Base-by-base conservation (phyloP, 2,888 invertebrate genomes). In the Luperina nickerlii region DNA sequence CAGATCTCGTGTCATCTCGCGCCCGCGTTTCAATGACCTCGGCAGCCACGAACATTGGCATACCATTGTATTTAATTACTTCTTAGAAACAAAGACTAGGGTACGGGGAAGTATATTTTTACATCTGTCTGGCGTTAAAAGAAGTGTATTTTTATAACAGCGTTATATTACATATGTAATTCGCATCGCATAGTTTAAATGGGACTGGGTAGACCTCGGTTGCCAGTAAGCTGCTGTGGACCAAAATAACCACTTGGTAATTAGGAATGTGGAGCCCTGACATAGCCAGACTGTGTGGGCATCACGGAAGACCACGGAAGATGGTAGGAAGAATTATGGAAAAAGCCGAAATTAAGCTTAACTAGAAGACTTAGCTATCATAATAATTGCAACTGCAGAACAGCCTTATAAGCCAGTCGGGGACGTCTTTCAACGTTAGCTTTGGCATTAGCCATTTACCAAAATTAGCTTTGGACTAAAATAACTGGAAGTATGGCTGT, bases 31-130 rank as follows among this genome's bases (percentile, higher is more conserved):
- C 24, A 11, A 20, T 24, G 48, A 57, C 72, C 24, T 32, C 79
- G 45, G 45, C 57, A 9, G 4, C 63, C 20, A 20, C 15, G 69
- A 45, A 4, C 20, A n/a, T 27, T 78, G 67, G 60, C 78, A 60
- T 27, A 78, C 60, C 9, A 7, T 20, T 60, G 62, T 80, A 82
- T 81, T 82, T 69, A 63, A 69, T 81, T 81, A 82, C 82, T 82
- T 63, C 82, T 15, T 4, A 11, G 82, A 82, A 81, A 48, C 57
- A 73, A 69, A 74, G 48, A 15, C 62, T 42, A 51, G 45, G 24
- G 27, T 51, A 75, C 68, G 48, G 76, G 80, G 80, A 81, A 82
- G 57, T 82, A 11, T 81, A 81, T 81, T 82, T 82, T 76, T 82
- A 82, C 48, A n/a, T 76, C 5, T 63, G 76, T 76, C 82, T 76